Base-by-base conservation (phyloP, 2,797 vertebrate genomes). In the Syngnathus rostellatus region DNA sequence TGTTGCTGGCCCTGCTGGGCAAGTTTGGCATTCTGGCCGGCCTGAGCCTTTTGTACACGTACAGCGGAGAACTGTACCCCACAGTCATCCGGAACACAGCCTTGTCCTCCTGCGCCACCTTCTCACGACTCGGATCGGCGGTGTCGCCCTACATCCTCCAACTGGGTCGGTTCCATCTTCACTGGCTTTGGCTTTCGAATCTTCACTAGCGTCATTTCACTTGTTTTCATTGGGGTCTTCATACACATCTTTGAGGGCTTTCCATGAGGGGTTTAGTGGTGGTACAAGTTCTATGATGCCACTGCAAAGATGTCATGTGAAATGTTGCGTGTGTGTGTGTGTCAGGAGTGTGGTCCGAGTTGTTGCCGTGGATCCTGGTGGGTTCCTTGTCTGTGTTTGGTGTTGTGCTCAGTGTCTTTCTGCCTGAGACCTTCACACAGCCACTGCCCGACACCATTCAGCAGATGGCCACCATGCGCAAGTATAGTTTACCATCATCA, bases 61-160 rank as follows among this genome's bases (percentile, higher is more conserved):
- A 68, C 57, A 78, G 74, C 0, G 65, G 80, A 21, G 86, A 87
- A 66, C 65, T 87, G 54, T 82, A 25, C 48, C 84, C 84, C 58
- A 87, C 82, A 3, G 64, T 77, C 62, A 79, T 87, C 81, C 81
- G 84, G 54, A 85, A 71, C 69, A 85, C 82, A 1, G 76, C 78
- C 0, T 72, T 86, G 81, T 80, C 82, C 0, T 73, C 73, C 40
- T 75, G 72, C 58, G 81, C 78, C 62, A 78, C 63, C 51, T 80
- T 83, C 67, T 73, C 78, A 63, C 81, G 76, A 67, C 0, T 74
- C 41, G 86, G 83, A 0, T 82, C 73, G 0, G 53, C 71, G 10
- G 10, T 84, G 16, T 79, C 83, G 0, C 79, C 77, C 0, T 84
- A 82, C 66, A 46, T 86, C 61, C 38, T 84, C 64, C 63, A 81